These are phyloP conservation scores for Ypsolopha sequella DNA, from an alignment of 2,888 invertebrate genomes.

Conservation along the genomic window DNA sequence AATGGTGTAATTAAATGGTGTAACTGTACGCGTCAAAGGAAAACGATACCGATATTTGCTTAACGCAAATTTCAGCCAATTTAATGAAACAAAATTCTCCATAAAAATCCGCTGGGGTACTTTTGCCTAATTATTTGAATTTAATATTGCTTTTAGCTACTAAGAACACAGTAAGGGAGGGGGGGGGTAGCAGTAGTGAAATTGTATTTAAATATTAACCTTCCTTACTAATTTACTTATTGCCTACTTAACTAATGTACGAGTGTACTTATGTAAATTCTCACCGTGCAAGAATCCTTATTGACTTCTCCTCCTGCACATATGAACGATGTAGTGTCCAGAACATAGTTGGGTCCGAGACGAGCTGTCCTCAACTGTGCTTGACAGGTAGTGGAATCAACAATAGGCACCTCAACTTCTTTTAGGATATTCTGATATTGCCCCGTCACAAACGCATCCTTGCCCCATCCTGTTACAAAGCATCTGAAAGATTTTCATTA, in stretches of 20 bases:
- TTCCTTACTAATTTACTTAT: too few species aligned
- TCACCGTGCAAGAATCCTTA: conserved; percentile 84
- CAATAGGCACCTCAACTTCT: conserved; percentile 81
- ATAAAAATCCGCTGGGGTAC: too few species aligned
- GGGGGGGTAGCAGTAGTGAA: too few species aligned
- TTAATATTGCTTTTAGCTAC: not conserved
- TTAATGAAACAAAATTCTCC: too few species aligned
- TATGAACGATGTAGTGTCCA: conserved; percentile 77
- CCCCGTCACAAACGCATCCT: conserved; percentile 75
- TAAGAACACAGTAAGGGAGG: not conserved
- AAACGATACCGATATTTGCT: too few species aligned
- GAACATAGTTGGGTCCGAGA: conserved; percentile 72
- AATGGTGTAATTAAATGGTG: too few species aligned
- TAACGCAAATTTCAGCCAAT: too few species aligned
- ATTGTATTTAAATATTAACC: too few species aligned
- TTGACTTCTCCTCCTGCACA: conserved; percentile 84
- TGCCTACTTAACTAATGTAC: too few species aligned
- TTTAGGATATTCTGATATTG: conserved; percentile 77
- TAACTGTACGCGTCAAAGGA: too few species aligned
- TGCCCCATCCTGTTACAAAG: conserved; percentile 90
- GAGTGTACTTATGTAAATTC: conserved; percentile 13
- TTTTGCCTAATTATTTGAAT: not conserved
- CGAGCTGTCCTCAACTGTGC: conserved; percentile 73
- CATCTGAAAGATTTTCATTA: conserved; percentile 44
- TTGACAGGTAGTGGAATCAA: conserved; percentile 76